Evolutionary conservation across 2,113 vertebrate species (phyloP).

Genomic region (Murina feae): DNA sequence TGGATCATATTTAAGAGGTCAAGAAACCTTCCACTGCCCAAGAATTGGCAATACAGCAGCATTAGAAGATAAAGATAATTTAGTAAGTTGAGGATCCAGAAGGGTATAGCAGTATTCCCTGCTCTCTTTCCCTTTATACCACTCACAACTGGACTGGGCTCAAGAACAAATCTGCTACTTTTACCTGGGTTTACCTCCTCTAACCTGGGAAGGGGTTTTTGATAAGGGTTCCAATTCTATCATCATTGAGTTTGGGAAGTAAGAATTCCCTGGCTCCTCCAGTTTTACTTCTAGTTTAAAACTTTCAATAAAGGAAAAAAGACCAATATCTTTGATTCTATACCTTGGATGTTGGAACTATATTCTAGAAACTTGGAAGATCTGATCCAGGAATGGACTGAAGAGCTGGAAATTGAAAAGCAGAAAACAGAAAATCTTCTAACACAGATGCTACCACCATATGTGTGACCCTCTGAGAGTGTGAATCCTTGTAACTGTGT

Average conservation of each 20-base stretch:
- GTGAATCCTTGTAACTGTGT: constrained; percentile 54
- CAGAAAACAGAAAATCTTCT: constrained; percentile 94
- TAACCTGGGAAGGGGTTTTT: not conserved
- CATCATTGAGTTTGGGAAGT: not conserved
- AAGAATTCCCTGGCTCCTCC: not conserved
- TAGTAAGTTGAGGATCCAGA: not conserved
- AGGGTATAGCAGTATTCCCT: not conserved
- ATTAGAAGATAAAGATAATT: constrained; percentile 21
- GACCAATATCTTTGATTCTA: constrained; percentile 95
- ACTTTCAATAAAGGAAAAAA: constrained; percentile 94
- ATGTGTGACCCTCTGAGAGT: constrained; percentile 77
- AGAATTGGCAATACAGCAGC: not conserved
- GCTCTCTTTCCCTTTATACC: not conserved
- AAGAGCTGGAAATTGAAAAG: constrained; percentile 94
- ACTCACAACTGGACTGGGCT: not conserved
- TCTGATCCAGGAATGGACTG: constrained; percentile 90
- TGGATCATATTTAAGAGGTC: not conserved
- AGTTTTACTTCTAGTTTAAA: constrained; percentile 87
- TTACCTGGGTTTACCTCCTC: not conserved
- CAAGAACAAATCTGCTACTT: constrained; percentile 3
- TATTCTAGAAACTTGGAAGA: constrained; percentile 96
- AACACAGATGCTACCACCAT: constrained; percentile 93
- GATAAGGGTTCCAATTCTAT: not conserved
- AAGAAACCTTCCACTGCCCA: not conserved
- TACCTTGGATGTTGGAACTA: constrained; percentile 95